Conservation (phyloP, 2,888 invertebrate genomes). For the Cryptus armator region DNA sequence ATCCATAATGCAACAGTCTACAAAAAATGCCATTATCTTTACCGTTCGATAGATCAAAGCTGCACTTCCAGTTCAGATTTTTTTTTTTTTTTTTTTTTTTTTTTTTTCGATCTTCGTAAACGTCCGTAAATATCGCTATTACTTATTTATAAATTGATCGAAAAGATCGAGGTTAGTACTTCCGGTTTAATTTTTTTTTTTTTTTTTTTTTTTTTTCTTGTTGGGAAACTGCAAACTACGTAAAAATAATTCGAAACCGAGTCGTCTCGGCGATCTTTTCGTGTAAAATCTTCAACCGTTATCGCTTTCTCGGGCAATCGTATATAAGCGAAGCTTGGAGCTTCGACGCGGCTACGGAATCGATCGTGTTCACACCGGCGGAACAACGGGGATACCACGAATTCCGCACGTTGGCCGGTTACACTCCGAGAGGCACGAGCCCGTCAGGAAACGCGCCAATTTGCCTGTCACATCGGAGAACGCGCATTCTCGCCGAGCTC, state of each 20-base stretch:
- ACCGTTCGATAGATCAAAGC: no score
- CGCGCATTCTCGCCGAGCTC: conserved; percentile 61
- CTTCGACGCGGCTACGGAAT: conserved; percentile 56
- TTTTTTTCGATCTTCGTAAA: background rate
- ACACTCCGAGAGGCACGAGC: conserved; percentile 73
- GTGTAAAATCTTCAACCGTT: background rate
- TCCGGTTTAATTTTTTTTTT: background rate
- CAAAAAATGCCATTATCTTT: background rate
- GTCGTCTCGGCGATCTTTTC: background rate
- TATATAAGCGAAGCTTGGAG: background rate
- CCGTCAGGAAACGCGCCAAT: conserved; percentile 83
- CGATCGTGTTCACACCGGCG: conserved; percentile 66
- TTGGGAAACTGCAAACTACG: background rate
- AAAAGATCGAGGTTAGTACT: background rate
- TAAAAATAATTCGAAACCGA: background rate
- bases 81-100: no score
- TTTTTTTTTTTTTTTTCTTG: background rate
- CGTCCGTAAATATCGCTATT: background rate
- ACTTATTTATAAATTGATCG: no score
- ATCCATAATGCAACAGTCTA: background rate
- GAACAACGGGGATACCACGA: conserved; percentile 69
- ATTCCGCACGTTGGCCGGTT: conserved; percentile 72
- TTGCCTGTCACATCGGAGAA: conserved; percentile 80
- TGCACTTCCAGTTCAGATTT: no score
- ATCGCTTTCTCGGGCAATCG: conserved; percentile 6